Percentiles rank a stretch among this genome's conserved stretches.
These are phyloP conservation scores for Sterna hirundo DNA, from an alignment of 2,113 vertebrate species.

Conservation along the genomic window DNA sequence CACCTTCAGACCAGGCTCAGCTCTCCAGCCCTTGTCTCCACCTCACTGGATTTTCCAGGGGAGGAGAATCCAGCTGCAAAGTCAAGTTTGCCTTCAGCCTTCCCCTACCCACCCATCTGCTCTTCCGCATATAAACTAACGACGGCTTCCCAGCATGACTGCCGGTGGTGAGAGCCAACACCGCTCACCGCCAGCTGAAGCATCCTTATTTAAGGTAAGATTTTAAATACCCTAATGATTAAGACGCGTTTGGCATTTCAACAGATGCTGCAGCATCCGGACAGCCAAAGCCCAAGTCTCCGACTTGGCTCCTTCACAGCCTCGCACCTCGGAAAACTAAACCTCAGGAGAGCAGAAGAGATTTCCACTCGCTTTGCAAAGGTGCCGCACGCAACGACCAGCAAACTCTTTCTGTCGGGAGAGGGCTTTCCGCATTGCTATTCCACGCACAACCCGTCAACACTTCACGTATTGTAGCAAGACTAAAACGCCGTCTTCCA, in stretches of 20 bases:
- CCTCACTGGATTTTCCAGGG: background rate
- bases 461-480: background rate
- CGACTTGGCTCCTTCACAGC: background rate
- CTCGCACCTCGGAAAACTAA: background rate
- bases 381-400: background rate
- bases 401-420: background rate
- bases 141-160: background rate
- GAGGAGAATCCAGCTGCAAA: background rate
- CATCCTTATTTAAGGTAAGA: background rate
- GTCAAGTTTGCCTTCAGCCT: background rate
- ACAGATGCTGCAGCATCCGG: background rate
- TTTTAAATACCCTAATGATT: background rate
- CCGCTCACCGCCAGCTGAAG: background rate
- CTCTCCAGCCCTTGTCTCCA: background rate
- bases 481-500: background rate
- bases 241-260: background rate
- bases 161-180: background rate
- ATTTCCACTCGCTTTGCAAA: background rate
- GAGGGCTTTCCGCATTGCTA: background rate
- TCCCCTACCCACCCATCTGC: background rate
- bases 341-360: background rate
- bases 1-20: background rate
- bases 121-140: background rate
- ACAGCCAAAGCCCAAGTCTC: background rate
- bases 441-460: rapidly evolving